Conservation (phyloP, 1,140 invertebrate genomes). For the Orchestia grillus region DNA sequence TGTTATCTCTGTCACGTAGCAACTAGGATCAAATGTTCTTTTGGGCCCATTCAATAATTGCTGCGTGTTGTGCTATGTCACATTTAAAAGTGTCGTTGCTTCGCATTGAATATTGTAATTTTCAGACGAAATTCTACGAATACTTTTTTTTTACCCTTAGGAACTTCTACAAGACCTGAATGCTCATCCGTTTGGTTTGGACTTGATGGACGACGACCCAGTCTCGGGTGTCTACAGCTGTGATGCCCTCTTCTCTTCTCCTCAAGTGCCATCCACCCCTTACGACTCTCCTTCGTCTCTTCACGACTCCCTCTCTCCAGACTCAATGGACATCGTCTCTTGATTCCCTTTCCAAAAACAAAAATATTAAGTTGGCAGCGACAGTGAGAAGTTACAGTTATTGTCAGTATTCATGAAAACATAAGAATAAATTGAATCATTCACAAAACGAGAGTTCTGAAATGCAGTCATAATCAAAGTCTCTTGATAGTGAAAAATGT, state of each 20-base stretch:
- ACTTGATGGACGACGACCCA: constrained; percentile 23
- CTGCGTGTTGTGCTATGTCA: too few species aligned
- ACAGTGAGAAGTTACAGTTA: not conserved
- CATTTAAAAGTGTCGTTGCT: too few species aligned
- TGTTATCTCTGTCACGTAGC: too few species aligned
- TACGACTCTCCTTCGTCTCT: constrained; percentile 24
- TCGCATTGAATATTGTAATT: not conserved
- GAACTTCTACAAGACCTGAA: constrained; percentile 11
- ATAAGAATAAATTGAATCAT: not conserved
- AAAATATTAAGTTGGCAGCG: not conserved
- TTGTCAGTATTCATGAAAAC: not conserved
- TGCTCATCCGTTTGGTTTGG: not conserved
- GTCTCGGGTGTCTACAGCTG: constrained; percentile 25
- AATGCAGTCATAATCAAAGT: not conserved
- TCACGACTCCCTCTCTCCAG: constrained; percentile 2
- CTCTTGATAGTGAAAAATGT: not conserved
- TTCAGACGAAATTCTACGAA: not conserved
- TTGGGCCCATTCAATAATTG: too few species aligned
- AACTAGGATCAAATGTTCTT: too few species aligned
- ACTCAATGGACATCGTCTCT: constrained; percentile 35
- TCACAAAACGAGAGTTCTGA: not conserved
- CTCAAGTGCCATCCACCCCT: constrained; percentile 10
- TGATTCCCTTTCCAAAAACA: not conserved
- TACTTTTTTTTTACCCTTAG: not conserved
- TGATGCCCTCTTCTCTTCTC: constrained; percentile 23